These are phyloP conservation scores for Lathamus discolor DNA, from an alignment of 2,113 vertebrate species.

Conservation along the genomic window DNA sequence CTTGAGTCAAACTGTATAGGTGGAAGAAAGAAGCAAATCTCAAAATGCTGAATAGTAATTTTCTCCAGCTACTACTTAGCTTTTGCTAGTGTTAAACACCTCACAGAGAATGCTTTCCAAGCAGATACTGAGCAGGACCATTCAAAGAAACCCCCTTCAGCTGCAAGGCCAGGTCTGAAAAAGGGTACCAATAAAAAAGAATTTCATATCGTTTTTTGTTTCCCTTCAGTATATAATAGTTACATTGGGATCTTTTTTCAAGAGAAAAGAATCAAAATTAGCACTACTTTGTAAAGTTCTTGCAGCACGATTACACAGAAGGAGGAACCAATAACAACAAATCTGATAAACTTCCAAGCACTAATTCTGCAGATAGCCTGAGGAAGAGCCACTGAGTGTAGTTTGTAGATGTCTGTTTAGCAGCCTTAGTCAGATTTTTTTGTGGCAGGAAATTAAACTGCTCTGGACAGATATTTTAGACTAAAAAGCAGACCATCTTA, in stretches of 20 bases:
- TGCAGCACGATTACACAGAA: not conserved
- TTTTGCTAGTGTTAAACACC: not conserved
- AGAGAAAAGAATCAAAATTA: not conserved
- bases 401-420: not conserved
- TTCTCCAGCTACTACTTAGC: not conserved
- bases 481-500: not conserved
- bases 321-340: not conserved
- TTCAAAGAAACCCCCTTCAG: not conserved
- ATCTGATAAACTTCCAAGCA: not conserved
- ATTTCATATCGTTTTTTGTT: not conserved
- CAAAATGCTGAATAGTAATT: not conserved
- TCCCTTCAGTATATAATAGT: not conserved
- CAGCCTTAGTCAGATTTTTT: not conserved
- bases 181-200: not conserved
- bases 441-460: not conserved
- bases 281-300: not conserved
- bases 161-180: not conserved
- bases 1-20: not conserved
- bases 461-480: not conserved
- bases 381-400: not conserved
- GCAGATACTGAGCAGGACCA: not conserved
- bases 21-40: not conserved
- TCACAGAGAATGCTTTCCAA: not conserved
- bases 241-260: not conserved
- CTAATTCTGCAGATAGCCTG: not conserved